Evolutionary conservation across 2,888 invertebrate genomes (phyloP), one percentile per base, ranked within the genome.

Genomic region (Mactromeris polynyma): DNA sequence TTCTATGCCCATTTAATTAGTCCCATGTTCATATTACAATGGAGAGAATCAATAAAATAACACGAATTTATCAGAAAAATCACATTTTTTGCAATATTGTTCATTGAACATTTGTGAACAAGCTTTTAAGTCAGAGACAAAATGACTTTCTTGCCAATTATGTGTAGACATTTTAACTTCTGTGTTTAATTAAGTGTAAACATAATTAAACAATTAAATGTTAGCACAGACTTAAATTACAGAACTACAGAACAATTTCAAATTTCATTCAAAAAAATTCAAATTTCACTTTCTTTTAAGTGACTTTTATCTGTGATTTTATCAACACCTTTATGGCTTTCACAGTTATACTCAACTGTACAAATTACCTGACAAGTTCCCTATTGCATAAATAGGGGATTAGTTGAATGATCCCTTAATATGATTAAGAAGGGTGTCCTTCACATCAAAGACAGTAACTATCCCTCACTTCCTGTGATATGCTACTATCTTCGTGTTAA

Each of bases 331-430:
- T 36, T 33, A 73, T 73, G 19, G 14, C 73, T 73, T 33, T 26
- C 31, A 69, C 69, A 6, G 4, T 33, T 33, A 69, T 33, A 33
- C 11, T 33, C 19, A 33, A 11, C 26, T 11, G 14, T 33, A 73
- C 7, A 33, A 21, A 36, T 36, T 73, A 73, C 33, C 64, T n/a
- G 64, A 36, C 38, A 83, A 73, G 73, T 46, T 69, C 46, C 69
- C n/a, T 78, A 78, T 84, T 78, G 77, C 84, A 78, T 84, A 78
- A 84, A 78, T 77, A 84, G 36, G 36, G 78, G 84, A 84, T 84
- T 78, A 78, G 6, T 11, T n/a, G 38, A n/a, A 51, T 84, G 84
- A 84, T 77, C 84, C 84, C 40, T 84, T 84, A 84, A 84, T 84
- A 54, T 84, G 84, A 54, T 78, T 84, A 77, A 51, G 77, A 84